Evolutionary conservation across 2,888 invertebrate species (phyloP).

Genomic region (Leistus spinibarbis): DNA sequence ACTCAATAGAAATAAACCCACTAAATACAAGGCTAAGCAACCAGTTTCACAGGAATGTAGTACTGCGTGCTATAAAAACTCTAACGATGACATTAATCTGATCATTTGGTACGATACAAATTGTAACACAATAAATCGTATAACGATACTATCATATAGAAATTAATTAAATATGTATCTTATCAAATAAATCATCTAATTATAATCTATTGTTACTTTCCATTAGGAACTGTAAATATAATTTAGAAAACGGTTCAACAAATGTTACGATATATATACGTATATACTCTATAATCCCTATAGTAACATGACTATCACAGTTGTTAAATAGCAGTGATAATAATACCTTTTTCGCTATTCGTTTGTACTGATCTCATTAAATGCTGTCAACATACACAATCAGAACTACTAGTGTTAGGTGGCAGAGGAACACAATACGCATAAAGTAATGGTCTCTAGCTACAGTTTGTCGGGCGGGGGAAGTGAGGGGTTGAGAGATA

Average conservation of each 20-base stretch:
- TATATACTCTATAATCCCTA: neutral
- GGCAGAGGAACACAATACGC: neutral
- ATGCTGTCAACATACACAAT: conserved; percentile 8
- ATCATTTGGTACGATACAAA: neutral
- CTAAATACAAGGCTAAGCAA: neutral
- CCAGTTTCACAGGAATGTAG: neutral
- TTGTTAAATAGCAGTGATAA: neutral
- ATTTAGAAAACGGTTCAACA: too few species aligned
- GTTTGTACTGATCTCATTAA: conserved; percentile 10
- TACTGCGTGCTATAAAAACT: neutral
- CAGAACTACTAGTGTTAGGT: neutral
- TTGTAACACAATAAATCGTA: neutral
- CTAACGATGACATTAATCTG: neutral
- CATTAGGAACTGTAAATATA: too few species aligned
- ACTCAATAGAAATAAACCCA: neutral
- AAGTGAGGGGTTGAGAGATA: neutral
- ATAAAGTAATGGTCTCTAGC: neutral
- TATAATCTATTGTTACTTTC: too few species aligned
- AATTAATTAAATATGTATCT: neutral
- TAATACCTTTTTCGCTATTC: neutral
- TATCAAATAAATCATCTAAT: neutral
- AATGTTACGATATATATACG: too few species aligned
- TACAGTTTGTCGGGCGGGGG: neutral
- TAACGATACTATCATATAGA: neutral
- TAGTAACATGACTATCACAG: neutral